Conservation (phyloP, 2,888 invertebrate species). For the Terebella lapidaria region DNA sequence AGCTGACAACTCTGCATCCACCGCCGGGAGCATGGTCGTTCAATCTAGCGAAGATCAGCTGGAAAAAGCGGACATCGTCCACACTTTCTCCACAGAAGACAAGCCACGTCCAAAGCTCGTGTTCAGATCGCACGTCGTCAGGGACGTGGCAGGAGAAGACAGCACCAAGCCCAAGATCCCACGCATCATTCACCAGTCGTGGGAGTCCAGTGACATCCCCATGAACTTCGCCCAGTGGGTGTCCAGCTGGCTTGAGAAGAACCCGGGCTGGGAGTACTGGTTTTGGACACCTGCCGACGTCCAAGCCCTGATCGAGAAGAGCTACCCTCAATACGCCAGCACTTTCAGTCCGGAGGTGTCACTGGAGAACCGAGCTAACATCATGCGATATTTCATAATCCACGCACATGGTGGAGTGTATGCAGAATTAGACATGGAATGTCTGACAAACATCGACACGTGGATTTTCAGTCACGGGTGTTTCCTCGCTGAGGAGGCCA, state of each 20-base stretch:
- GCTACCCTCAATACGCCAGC: conserved; percentile 33
- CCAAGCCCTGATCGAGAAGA: conserved; percentile 32
- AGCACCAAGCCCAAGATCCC: conserved; percentile 10
- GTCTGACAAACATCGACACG: conserved; percentile 32
- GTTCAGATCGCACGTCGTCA: neutral
- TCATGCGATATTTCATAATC: conserved; percentile 37
- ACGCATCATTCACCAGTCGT: conserved; percentile 23
- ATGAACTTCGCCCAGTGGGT: conserved; percentile 31
- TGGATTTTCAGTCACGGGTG: conserved; percentile 13
- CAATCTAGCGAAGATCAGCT: neutral
- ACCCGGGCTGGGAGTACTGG: conserved; percentile 48
- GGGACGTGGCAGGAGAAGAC: neutral
- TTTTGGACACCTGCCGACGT: conserved; percentile 50
- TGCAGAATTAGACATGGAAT: conserved; percentile 46
- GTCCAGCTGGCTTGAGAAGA: conserved; percentile 35
- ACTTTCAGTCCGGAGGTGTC: conserved; percentile 23
- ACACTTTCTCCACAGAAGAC: neutral
- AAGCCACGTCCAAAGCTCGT: neutral
- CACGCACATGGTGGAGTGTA: conserved; percentile 47
- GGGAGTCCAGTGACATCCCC: conserved; percentile 13
- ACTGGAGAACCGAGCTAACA: neutral
- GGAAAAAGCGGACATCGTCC: neutral
- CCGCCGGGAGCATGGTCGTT: neutral
- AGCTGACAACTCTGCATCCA: neutral
- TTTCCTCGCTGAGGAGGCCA: conserved; percentile 21